Base-by-base conservation (phyloP, 2,113 vertebrate species). In the Capra hircus region DNA sequence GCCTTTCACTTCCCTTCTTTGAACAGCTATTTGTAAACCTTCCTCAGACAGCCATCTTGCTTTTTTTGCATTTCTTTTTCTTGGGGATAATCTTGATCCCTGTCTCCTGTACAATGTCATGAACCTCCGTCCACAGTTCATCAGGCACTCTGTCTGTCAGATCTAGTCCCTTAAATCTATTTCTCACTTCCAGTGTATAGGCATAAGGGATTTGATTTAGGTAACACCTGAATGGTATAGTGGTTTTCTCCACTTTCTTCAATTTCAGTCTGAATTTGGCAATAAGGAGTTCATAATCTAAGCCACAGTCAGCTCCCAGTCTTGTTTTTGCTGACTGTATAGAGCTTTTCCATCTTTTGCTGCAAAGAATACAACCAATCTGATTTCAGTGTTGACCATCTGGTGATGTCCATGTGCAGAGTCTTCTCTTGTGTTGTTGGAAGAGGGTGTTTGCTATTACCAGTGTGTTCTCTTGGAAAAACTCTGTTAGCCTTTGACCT, bases 341-440 rank as follows among this genome's bases (percentile, higher is more conserved):
- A n/a, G 33, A n/a, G 7, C 2, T 67, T 67, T 17, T 10, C 33
- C 33, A n/a, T 19, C 62, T 67, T 67, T 67, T 2, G 16, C 62
- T 19, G 33, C 16, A n/a, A n/a, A 67, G 16, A 19, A 67, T n/a
- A 67, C n/a, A n/a, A n/a, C n/a, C 62, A n/a, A 19, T n/a, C 62
- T 19, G 33, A 67, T 10, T 10, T n/a, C 0, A 0, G 16, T 19
- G 14, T n/a, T 67, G 15, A 67, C 16, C 62, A 67, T 67, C 33
- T 19, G 33, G 33, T n/a, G 33, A n/a, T 67, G 4, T 67, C 62
- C 16, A 67, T n/a, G 16, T n/a, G 33, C 9, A n/a, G 7, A n/a
- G 33, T 17, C 16, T 67, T 67, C 33, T n/a, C 33, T 19, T 67
- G 15, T 67, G 33, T 67, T n/a, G 16, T 67, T 67, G 62, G 7